Evolutionary conservation across 2,888 invertebrate species (phyloP).

Genomic region (Drosophila silvestris): DNA sequence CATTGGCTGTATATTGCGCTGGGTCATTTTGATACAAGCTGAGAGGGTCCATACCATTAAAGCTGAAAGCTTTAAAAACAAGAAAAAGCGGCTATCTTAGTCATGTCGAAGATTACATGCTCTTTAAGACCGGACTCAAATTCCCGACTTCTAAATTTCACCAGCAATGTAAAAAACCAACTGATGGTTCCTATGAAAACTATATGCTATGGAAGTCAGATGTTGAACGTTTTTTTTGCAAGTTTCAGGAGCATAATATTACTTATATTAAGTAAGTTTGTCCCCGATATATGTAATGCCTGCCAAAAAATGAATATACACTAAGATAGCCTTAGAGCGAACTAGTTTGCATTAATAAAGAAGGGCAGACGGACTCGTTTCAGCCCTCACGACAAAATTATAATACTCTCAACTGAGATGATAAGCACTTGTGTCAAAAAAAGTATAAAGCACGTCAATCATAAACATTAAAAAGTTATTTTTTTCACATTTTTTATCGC

Average conservation of each 20-base stretch:
- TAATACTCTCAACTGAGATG: neutral
- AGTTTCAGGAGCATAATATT: too few relatives aligned
- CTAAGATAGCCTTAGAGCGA: too few relatives aligned
- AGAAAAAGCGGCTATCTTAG: neutral
- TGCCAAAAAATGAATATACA: too few relatives aligned
- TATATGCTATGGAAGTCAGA: too few relatives aligned
- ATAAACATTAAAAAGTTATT: neutral
- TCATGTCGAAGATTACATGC: neutral
- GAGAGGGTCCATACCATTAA: neutral
- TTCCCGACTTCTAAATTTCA: neutral
- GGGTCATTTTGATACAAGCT: neutral
- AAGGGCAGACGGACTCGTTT: too few relatives aligned
- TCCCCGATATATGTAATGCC: too few relatives aligned
- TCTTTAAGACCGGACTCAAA: neutral
- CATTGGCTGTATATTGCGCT: neutral
- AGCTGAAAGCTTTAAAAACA: neutral
- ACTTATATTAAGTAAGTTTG: too few relatives aligned
- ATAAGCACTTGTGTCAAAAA: neutral
- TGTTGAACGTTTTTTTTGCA: too few relatives aligned
- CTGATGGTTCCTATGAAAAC: neutral
- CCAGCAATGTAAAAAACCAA: neutral
- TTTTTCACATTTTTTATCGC: neutral
- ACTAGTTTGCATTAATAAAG: too few relatives aligned
- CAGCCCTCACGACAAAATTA: neutral
- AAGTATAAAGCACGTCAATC: constrained; percentile 1